Evolutionary conservation across 1,140 invertebrate species (phyloP), one percentile per base, ranked within the genome.

Genomic region (Trissolcus basalis): DNA sequence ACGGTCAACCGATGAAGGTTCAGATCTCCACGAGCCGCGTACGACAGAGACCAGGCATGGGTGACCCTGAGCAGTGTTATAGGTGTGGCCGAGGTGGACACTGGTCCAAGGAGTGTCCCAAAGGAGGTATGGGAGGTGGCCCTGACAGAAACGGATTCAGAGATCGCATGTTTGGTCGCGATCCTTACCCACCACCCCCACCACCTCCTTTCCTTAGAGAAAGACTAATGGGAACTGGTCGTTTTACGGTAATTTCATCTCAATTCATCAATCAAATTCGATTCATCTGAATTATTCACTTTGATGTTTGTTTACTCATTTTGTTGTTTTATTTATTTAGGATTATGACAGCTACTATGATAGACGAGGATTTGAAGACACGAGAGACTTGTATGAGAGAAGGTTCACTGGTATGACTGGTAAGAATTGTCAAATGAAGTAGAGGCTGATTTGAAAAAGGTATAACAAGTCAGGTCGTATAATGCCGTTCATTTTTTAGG

Each of bases 61-160:
- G 96, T 79, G 95, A 96, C 88, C 95, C 96, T 83, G 96, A 96
- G 85, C 95, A 96, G 85, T 97, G 96, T 90, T 97, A 96, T 89
- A 92, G 96, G 87, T 97, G 96, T 91, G 96, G 96, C 60, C 92
- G 94, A 85, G 94, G 94, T 81, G 96, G 96, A 73, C 96, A 97
- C 90, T 97, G 96, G 96, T 97, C 95, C 77, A 96, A 96, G 91
- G 95, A 97, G 88, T 96, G 96, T 89, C 95, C 95, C 63, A 92
- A 92, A 82, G 86, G 86, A 19, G 91, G 92, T 68, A 90, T 93
- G 86, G 93, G 92, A 70, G 91, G 92, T 80, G 93, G 93, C 81
- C 87, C 86, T 4, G 87, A 88, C 54, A 92, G 93, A 82, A 93
- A 93, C 83, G 92, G 93, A 78, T 95, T 93, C 90, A 91, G 94